Evolutionary conservation across 2,888 invertebrate species (phyloP).

Genomic region (Pycnomerus fuliginosus): DNA sequence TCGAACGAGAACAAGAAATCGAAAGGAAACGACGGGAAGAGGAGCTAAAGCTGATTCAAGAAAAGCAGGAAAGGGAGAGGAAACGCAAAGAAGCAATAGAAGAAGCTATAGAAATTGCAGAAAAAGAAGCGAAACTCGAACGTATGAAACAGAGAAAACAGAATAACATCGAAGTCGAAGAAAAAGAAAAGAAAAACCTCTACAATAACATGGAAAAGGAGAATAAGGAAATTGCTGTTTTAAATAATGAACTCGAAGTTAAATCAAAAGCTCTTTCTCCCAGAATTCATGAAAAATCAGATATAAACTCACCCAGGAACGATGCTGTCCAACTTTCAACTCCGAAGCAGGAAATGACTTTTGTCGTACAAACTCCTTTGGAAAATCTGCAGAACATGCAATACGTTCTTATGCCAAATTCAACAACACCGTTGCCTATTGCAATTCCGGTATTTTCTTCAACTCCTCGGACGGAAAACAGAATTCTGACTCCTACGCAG

Average conservation of each 20-base stretch:
- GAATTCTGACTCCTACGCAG: constrained; percentile 61
- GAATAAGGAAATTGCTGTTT: constrained; percentile 24
- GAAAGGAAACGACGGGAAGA: constrained; percentile 69
- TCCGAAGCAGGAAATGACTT: constrained; percentile 44
- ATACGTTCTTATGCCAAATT: constrained; percentile 61
- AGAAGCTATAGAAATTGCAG: constrained; percentile 73
- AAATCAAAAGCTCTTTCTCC: constrained; percentile 10
- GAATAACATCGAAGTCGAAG: constrained; percentile 27
- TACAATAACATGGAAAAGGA: constrained; percentile 50
- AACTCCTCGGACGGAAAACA: constrained; percentile 51
- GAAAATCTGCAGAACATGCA: constrained; percentile 57
- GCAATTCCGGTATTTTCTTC: constrained; percentile 42
- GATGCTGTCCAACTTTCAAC: constrained; percentile 19
- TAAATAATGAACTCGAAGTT: constrained; percentile 17
- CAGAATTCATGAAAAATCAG: constrained; percentile 2
- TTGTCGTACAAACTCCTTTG: constrained; percentile 51
- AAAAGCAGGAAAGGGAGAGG: constrained; percentile 70
- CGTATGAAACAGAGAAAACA: constrained; percentile 43
- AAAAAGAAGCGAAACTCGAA: constrained; percentile 62
- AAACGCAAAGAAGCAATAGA: constrained; percentile 74
- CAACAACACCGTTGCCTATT: constrained; percentile 45
- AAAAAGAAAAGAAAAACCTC: constrained; percentile 37
- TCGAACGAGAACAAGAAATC: constrained; percentile 71
- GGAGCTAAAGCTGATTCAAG: constrained; percentile 66
- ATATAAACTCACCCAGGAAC: constrained; percentile 29